A percentile compares a stretch with the other conserved stretches of the same genome.
These are phyloP conservation scores for Aporrectodea caliginosa DNA, from an alignment of 1,140 invertebrate genomes.

Conservation along the genomic window DNA sequence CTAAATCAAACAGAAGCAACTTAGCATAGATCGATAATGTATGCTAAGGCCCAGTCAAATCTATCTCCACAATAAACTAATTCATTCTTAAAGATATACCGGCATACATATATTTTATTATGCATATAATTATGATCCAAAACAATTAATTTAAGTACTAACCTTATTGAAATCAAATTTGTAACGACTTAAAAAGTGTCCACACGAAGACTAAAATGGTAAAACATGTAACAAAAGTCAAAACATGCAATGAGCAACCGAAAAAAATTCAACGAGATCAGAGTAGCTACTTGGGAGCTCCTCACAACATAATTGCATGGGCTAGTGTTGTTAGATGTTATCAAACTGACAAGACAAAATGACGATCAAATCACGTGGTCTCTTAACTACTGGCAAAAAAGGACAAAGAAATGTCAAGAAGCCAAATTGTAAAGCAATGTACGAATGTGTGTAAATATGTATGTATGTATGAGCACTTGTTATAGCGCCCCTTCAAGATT, in stretches of 20 bases:
- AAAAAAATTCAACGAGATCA: background rate
- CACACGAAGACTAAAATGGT: conserved; percentile 58
- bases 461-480: too few species aligned
- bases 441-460: too few species aligned
- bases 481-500: too few species aligned
- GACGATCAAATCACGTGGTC: too few species aligned
- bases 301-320: background rate
- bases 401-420: too few species aligned
- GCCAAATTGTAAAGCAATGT: too few species aligned
- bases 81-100: too few species aligned
- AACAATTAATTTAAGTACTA: conserved; percentile 37
- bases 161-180: conserved; percentile 76
- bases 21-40: too few species aligned
- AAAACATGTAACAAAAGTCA: background rate
- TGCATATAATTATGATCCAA: background rate
- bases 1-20: background rate
- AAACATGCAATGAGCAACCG: background rate
- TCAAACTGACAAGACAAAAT: background rate
- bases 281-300: background rate
- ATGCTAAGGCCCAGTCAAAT: too few species aligned
- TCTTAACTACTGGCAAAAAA: too few species aligned
- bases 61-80: too few species aligned
- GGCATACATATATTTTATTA: background rate
- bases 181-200: conserved; percentile 64
- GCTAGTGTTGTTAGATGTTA: background rate